A percentile compares a stretch with the other conserved stretches of the same genome.
Evolutionary conservation across 2,113 vertebrate species (phyloP).

Genomic region (Anolis carolinensis): DNA sequence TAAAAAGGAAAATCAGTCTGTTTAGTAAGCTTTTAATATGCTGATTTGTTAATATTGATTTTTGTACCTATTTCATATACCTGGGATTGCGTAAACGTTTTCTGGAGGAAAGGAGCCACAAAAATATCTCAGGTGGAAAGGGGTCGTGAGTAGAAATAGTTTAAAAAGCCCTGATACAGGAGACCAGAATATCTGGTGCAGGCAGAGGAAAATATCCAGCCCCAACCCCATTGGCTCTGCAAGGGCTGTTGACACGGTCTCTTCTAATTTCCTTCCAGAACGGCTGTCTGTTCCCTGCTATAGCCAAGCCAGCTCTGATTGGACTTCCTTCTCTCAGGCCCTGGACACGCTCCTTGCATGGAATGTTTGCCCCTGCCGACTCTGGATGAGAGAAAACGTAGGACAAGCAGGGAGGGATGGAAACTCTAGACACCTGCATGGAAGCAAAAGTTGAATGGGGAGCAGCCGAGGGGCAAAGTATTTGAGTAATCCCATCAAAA

Average conservation of each 20-base stretch:
- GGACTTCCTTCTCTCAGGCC: conserved; percentile 10
- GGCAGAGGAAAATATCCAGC: neutral
- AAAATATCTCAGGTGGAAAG: neutral
- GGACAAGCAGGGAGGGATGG: neutral
- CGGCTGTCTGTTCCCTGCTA: conserved; percentile 30
- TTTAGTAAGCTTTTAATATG: too few species aligned
- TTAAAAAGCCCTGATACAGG: too few species aligned
- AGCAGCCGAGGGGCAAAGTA: neutral
- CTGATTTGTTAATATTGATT: too few species aligned
- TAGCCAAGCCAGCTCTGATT: conserved; percentile 13
- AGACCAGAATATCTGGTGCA: neutral
- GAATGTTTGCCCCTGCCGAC: neutral
- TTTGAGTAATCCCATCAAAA: neutral
- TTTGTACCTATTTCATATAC: too few species aligned
- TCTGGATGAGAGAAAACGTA: conserved; percentile 5
- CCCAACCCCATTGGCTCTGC: neutral
- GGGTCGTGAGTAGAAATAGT: too few species aligned
- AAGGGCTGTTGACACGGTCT: neutral
- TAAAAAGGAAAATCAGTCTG: too few species aligned
- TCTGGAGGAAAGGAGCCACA: too few species aligned
- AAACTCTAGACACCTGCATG: neutral
- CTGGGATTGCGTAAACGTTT: too few species aligned
- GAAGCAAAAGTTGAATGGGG: neutral
- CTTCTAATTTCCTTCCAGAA: conserved; percentile 41
- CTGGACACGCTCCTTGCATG: neutral